Base-by-base conservation (phyloP, 2,888 invertebrate species). In the Reticulitermes lucifugus region DNA sequence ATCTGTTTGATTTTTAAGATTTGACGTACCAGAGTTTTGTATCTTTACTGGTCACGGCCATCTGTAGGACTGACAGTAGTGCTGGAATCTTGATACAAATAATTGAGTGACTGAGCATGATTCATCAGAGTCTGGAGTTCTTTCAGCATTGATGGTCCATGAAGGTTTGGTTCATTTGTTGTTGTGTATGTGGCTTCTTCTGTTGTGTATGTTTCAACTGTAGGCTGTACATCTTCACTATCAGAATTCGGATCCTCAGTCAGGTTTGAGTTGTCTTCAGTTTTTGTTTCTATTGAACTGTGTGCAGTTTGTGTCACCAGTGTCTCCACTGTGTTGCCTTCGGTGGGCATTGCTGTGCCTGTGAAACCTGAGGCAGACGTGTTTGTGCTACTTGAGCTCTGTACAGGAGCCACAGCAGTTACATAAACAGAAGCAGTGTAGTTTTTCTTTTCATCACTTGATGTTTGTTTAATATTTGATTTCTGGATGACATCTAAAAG, bases 61-160 rank as follows among this genome's bases (percentile, higher is more conserved):
- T 77, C 77, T 9, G 46, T n/a, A 41, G n/a, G 43, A 2, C 4
- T n/a, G n/a, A 22, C 22, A 21, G 14, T 41, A n/a, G 77, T 77
- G 4, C 7, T n/a, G 5, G 43, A 35, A 43, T n/a, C 22, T 10
- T 77, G 12, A 51, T n/a, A 22, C 10, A 77, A 5, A 22, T 77
- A 77, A 77, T 77, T 22, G 3, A 77, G 46, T 6, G 77, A 46
- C 2, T 43, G 43, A 46, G 51, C 77, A 41, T 77, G 77, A 25
- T 46, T 77, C 18, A 77, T 46, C 41, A 77, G 46, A 46, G 21
- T 77, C 35, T 77, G 77, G 9, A 77, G 43, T 22, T 77, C n/a
- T 2, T n/a, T 43, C 3, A 51, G 3, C 43, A 51, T 41, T 0
- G n/a, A 12, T 46, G 51, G 46, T 9, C 1, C 77, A 35, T 35